A percentile compares a stretch with the other conserved stretches of the same genome.
These are phyloP conservation scores for Onchidella celtica DNA, from an alignment of 2,888 invertebrate species.

Conservation along the genomic window DNA sequence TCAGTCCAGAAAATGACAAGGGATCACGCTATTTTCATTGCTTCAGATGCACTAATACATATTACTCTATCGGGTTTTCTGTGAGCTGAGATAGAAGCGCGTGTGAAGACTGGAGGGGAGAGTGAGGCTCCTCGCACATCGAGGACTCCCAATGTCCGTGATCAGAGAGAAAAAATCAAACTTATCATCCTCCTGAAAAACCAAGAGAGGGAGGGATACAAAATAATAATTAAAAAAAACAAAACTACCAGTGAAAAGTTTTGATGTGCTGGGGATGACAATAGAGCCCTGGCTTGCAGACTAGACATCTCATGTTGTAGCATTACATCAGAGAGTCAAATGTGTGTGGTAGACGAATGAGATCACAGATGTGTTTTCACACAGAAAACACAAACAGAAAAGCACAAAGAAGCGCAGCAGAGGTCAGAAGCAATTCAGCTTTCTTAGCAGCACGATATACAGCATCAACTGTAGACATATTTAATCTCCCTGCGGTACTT, in stretches of 20 bases:
- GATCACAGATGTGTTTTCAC: neutral
- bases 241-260: neutral
- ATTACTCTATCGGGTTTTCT: slow-evolving; percentile 13
- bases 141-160: slow-evolving; percentile 26
- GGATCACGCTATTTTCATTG: no score
- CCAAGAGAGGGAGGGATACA: neutral
- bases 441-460: neutral
- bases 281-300: slow-evolving; percentile 19
- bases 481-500: no score
- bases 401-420: slow-evolving; percentile 18
- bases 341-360: neutral
- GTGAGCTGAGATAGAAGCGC: slow-evolving; percentile 20
- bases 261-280: slow-evolving; percentile 14
- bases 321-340: slow-evolving; percentile 28
- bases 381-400: neutral
- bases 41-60: no score
- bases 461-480: no score
- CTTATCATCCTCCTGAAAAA: slow-evolving; percentile 32
- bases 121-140: slow-evolving; percentile 32
- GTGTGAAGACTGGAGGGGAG: slow-evolving; percentile 37
- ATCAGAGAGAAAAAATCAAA: slow-evolving; percentile 42
- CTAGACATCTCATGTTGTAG: slow-evolving; percentile 32
- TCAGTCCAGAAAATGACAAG: no score
- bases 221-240: neutral
- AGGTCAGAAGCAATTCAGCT: neutral